A percentile compares a stretch with the other conserved stretches of the same genome.
Evolutionary conservation across 2,113 vertebrate genomes (phyloP).

Genomic region (Parus major): DNA sequence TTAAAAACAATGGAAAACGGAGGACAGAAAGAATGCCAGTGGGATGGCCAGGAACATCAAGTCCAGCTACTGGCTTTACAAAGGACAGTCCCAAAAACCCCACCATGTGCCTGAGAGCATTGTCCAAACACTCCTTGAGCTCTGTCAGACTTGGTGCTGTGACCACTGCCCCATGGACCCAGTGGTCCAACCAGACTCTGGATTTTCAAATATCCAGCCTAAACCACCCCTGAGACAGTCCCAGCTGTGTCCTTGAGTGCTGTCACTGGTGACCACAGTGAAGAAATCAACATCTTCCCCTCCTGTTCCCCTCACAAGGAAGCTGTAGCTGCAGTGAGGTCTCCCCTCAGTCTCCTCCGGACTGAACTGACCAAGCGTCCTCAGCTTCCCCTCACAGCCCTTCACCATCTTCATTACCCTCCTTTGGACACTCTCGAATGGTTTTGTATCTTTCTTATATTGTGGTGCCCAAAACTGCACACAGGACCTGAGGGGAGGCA

Average conservation of each 20-base stretch:
- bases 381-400: background rate
- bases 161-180: background rate
- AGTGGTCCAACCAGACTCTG: background rate
- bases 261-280: background rate
- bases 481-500: background rate
- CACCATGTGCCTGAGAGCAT: background rate
- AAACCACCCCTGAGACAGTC: too few species aligned
- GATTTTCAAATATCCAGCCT: background rate
- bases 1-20: background rate
- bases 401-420: background rate
- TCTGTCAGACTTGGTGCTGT: background rate
- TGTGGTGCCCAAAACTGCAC: background rate
- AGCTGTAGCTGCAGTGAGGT: background rate
- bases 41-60: background rate
- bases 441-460: background rate
- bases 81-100: background rate
- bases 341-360: background rate
- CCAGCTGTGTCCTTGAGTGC: background rate
- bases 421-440: background rate
- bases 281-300: too few species aligned
- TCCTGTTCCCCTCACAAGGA: background rate
- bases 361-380: rapidly evolving
- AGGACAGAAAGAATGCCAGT: background rate
- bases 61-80: background rate
- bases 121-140: background rate